Base-by-base conservation (phyloP, 35 echinoderm and acorn worm genomes). In the Anneissia japonica region DNA sequence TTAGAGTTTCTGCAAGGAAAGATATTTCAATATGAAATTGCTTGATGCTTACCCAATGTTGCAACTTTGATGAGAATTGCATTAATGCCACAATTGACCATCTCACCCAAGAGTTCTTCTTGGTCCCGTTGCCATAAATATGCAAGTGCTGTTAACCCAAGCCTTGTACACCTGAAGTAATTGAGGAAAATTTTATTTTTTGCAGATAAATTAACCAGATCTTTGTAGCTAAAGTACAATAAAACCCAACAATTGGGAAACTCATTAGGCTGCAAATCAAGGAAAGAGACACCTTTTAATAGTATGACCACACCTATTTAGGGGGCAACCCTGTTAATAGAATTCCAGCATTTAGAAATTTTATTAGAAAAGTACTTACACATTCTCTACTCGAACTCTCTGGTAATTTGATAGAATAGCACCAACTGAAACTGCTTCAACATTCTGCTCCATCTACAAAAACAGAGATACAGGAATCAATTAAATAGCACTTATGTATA, bases 41-140 rank as follows among this genome's bases (percentile, higher is more conserved):
- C n/a, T 39, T n/a, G 46, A 46, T 0, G 38, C 77, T 85, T 39
- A 96, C 94, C 94, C 32, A 97, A 79, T 30, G 95, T 88, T 84
- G 95, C 95, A n/a, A 97, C 91, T 86, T 97, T 97, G 0, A 98
- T 98, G 45, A 98, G 75, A 64, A 98, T 98, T 35, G 91, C 91
- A 36, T 93, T 81, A 14, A 98, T 37, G 31, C 86, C 43, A 88
- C 91, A 85, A 34, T 77, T 29, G 72, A 98, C 94, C 95, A 98
- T 98, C 74, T 98, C 95, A 34, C 86, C 14, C 13, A 98, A 46
- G 19, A 98, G 80, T 82, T 93, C 95, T 35, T 91, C 40, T 77
- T 98, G 95, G 72, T 91, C 75, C 46, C 95, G 76, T 72, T 92
- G 79, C 95, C 91, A 98, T 35, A 98, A 81, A 77, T 91, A 98